A percentile compares a stretch with the other conserved stretches of the same genome.
phyloP scores from a whole-genome alignment of 1,140 invertebrate genomes.

The Ceratoteleas bidentatus region DNA sequence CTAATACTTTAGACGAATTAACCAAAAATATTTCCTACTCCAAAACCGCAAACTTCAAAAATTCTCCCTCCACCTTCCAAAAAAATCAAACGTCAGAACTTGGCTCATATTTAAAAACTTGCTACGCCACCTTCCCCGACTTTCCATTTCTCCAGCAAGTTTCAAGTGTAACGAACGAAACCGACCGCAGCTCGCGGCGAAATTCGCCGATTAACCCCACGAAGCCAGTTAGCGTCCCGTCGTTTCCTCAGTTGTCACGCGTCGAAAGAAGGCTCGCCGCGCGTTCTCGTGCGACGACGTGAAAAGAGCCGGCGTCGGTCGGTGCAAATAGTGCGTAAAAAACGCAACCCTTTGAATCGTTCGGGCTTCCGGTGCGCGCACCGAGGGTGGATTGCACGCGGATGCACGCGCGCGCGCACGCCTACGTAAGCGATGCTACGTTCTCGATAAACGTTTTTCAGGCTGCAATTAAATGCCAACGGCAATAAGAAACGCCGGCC shows the following conservation, averaged over 20 bases:
- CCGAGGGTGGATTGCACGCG: constrained; percentile 55
- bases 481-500: constrained; percentile 66
- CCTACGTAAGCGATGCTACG: constrained; percentile 49
- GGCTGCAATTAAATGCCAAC: constrained; percentile 67
- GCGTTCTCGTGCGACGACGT: constrained; percentile 24
- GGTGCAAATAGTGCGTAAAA: constrained; percentile 56
- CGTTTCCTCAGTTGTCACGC: constrained; percentile 50
- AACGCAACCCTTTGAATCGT: constrained; percentile 63
- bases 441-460: constrained; percentile 69
- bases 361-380: constrained; percentile 56
- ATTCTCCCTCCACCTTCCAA: neutral
- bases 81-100: neutral
- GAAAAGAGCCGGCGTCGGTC: constrained; percentile 11
- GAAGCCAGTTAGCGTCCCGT: constrained; percentile 5
- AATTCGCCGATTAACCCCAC: constrained; percentile 19
- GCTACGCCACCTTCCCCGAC: too few relatives aligned
- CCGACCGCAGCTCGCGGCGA: constrained; percentile 1
- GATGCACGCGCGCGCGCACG: constrained; percentile 44
- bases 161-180: constrained; percentile 10
- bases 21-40: too few relatives aligned
- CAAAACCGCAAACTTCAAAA: too few relatives aligned
- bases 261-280: neutral
- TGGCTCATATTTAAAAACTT: neutral
- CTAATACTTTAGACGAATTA: too few relatives aligned
- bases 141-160: neutral